phyloP scores from a whole-genome alignment of 2,888 invertebrate species.

The Hydropsyche betteni region DNA sequence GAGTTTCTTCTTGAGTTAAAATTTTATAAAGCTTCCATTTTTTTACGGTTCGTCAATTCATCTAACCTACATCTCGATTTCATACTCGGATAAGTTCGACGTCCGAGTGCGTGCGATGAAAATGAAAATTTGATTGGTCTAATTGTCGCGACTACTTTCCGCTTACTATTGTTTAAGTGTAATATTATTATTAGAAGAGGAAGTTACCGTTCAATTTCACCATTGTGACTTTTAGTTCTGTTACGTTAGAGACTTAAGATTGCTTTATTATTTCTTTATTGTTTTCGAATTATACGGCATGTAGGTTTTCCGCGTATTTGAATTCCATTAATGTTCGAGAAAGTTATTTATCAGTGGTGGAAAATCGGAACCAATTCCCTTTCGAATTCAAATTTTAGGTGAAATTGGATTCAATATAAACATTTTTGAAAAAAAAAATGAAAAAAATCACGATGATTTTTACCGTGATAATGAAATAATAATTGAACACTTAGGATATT shows the following conservation, averaged over 20 bases:
- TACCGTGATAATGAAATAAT: no score
- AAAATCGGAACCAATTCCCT: no score
- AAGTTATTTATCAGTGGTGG: no score
- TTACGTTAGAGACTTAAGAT: background rate
- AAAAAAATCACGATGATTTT: no score
- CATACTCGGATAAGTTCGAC: background rate
- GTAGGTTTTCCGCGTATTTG: no score
- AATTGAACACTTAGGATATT: no score
- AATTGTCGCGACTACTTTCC: conserved; percentile 4
- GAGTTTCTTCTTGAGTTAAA: background rate
- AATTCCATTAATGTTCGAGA: no score
- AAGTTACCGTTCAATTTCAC: background rate
- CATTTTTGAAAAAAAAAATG: no score
- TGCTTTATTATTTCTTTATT: conserved; percentile 6
- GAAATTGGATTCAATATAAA: no score
- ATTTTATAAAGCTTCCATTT: background rate
- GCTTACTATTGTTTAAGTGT: no score
- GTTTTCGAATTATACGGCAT: no score
- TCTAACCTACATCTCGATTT: conserved; percentile 9
- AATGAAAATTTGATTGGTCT: conserved; percentile 15
- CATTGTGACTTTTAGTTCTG: background rate
- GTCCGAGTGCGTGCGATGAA: conserved; percentile 11
- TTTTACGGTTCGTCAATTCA: conserved; percentile 22
- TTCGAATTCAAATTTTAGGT: no score
- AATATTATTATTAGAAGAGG: background rate